Evolutionary conservation across 2,797 vertebrate genomes (phyloP), one percentile per base, ranked within the genome.

Genomic region (Microtus californicus): DNA sequence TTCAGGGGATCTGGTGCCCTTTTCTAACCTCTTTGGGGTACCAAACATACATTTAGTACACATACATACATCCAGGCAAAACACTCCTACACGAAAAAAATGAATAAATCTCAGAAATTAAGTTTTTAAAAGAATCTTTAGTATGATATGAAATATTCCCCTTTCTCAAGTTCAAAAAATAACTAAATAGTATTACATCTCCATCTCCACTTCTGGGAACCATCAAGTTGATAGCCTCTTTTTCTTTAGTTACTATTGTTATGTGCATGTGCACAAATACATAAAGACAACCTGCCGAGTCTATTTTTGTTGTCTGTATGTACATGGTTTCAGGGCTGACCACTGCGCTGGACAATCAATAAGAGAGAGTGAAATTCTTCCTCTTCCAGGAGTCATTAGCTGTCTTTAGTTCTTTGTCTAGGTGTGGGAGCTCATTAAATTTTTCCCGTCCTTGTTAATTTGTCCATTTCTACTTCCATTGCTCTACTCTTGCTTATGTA

Each of bases 71-170:
- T 31, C 27, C 59, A 83, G 27, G 25, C 37, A 83, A 63, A 83
- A 83, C 29, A 63, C 37, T 31, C 56, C 29, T 4, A 48, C 27
- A 82, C 0, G 21, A 17, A 59, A 34, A 83, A 83, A 65, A 31
- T 45, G 17, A 65, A 34, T 65, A 11, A 13, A 83, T 83, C 9
- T 65, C 45, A 63, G 19, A 65, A 31, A 31, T 31, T 40, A 63
- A 31, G 27, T 9, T 69, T 95, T 74, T 59, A 63, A 95, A 92
- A 90, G 1, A 96, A 67, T 73, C 76, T 96, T 91, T 83, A 37
- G 78, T 87, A 79, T 87, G 23, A 27, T 11, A 31, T 65, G 3
- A 83, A 65, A 65, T 23, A 83, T 11, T 21, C 63, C 40, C 45
- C 37, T 34, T 65, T 83, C 45, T 21, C 40, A 83, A 83, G 6